Evolutionary conservation across 2,888 invertebrate genomes (phyloP).

Genomic region (Caenorhabditis angaria): DNA sequence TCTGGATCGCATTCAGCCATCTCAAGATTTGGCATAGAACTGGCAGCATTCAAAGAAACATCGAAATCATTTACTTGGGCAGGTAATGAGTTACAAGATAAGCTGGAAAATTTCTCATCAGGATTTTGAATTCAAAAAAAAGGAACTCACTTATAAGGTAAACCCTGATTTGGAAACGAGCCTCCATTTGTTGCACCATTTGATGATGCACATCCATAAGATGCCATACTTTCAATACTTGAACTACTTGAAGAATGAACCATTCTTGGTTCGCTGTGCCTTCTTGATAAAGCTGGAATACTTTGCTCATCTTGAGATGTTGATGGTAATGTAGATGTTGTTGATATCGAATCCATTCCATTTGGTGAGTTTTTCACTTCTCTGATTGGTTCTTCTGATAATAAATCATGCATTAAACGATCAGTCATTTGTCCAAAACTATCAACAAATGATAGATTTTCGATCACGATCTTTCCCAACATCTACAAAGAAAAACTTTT

Average conservation of each 20-base stretch:
- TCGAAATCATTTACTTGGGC: slow-evolving; percentile 49
- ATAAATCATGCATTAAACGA: slow-evolving; percentile 62
- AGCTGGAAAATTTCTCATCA: slow-evolving; percentile 48
- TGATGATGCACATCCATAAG: slow-evolving; percentile 39
- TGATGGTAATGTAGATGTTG: slow-evolving; percentile 13
- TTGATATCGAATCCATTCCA: slow-evolving; percentile 29
- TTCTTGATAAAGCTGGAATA: slow-evolving; percentile 19
- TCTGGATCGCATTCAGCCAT: slow-evolving; percentile 65
- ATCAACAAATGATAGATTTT: slow-evolving; percentile 68
- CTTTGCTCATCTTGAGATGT: slow-evolving; percentile 35
- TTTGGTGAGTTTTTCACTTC: slow-evolving; percentile 16
- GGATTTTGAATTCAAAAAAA: no score
- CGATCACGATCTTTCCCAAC: slow-evolving; percentile 64
- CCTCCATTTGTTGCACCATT: slow-evolving; percentile 14
- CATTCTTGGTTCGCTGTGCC: slow-evolving; percentile 51
- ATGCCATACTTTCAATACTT: slow-evolving; percentile 43
- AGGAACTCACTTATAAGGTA: slow-evolving; percentile 43
- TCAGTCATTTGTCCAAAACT: slow-evolving; percentile 67
- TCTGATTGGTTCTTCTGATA: slow-evolving; percentile 45
- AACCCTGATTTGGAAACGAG: neutral
- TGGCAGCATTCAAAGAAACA: slow-evolving; percentile 41
- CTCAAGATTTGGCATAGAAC: slow-evolving; percentile 59
- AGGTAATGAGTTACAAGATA: slow-evolving; percentile 57
- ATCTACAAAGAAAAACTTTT: slow-evolving; percentile 47
- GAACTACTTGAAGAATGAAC: slow-evolving; percentile 48